Conservation (phyloP, 2,888 invertebrate genomes). For the Melieria crassipennis region DNA sequence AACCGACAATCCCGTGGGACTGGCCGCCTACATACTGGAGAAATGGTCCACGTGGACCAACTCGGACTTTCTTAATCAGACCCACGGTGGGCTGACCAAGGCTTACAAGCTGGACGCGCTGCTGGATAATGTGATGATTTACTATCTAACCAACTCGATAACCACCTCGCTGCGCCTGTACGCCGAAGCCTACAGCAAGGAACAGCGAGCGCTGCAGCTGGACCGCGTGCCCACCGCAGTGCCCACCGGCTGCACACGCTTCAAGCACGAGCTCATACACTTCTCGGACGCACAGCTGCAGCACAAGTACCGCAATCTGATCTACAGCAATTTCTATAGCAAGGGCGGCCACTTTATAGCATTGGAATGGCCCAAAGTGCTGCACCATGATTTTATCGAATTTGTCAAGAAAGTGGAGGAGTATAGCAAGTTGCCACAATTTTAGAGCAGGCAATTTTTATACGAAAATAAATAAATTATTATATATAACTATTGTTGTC, state of each 20-base stretch:
- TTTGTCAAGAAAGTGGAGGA: slow-evolving; percentile 68
- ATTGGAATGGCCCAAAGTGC: slow-evolving; percentile 76
- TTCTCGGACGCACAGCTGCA: slow-evolving; percentile 71
- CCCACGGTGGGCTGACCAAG: slow-evolving; percentile 74
- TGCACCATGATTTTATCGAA: slow-evolving; percentile 77
- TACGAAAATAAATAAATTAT: too few species aligned
- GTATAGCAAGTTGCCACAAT: slow-evolving; percentile 22
- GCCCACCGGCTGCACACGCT: slow-evolving; percentile 79
- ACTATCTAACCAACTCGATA: slow-evolving; percentile 78
- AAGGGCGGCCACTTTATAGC: slow-evolving; percentile 90
- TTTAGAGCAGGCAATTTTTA: too few species aligned
- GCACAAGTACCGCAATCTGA: slow-evolving; percentile 73
- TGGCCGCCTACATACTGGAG: slow-evolving; percentile 90
- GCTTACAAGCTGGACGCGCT: slow-evolving; percentile 67
- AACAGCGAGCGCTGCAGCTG: slow-evolving; percentile 48
- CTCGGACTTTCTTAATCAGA: slow-evolving; percentile 66
- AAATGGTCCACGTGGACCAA: slow-evolving; percentile 82
- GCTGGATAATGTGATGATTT: slow-evolving; percentile 82
- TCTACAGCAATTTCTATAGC: slow-evolving; percentile 73
- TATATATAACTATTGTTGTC: neutral
- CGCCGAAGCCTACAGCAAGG: slow-evolving; percentile 68
- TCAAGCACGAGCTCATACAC: slow-evolving; percentile 75
- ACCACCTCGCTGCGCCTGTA: slow-evolving; percentile 78
- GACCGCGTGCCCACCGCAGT: slow-evolving; percentile 72
- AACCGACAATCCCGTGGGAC: slow-evolving; percentile 74